Base-by-base conservation (phyloP, 2,797 vertebrate genomes). In the Discoglossus pictus region DNA sequence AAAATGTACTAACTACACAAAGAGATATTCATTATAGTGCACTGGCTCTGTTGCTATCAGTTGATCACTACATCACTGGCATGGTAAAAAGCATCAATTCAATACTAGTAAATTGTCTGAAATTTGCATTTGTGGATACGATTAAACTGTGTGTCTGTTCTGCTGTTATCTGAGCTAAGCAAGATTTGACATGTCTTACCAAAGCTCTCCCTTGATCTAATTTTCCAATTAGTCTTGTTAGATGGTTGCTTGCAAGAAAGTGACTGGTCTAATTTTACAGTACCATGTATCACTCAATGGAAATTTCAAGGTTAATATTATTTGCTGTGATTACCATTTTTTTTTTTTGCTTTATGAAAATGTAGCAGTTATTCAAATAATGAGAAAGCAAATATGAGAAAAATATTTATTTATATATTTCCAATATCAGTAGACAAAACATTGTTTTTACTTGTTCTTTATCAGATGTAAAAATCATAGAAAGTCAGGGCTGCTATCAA, bases 281-380 rank as follows among this genome's bases (percentile, higher is more conserved):
- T 10, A n/a, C 10, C 34, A 13, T 23, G 52, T 54, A 54, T 54
- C 10, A 38, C 4, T 12, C 8, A 39, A 38, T 38, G 5, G 6
- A 1, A 54, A 12, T 54, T 54, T 54, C 52, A 54, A 54, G 34
- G 52, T 54, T 54, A 54, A 53, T 53, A 8, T 20, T 34, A 53
- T 36, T 53, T 51, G 24, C 48, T 8, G 7, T 25, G 27, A 2
- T 51, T 31, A 51, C 6, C 16, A 43, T 20, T 46, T 46, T 31
- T 4, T 31, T 31, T 31, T 8, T 46, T 21, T 10, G 43, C 17
- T 46, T 10, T 20, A 8, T 17, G 50, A 53, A 53, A 15, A 51
- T 51, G 24, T 13, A 2, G 1, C 46, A 4, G 39, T n/a, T n/a
- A n/a, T n/a, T n/a, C n/a, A n/a, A n/a, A n/a, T n/a, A n/a, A n/a